A percentile compares a stretch with the other conserved stretches of the same genome.
Evolutionary conservation across 2,113 vertebrate species (phyloP).

Genomic region (Burhinus bistriatus): DNA sequence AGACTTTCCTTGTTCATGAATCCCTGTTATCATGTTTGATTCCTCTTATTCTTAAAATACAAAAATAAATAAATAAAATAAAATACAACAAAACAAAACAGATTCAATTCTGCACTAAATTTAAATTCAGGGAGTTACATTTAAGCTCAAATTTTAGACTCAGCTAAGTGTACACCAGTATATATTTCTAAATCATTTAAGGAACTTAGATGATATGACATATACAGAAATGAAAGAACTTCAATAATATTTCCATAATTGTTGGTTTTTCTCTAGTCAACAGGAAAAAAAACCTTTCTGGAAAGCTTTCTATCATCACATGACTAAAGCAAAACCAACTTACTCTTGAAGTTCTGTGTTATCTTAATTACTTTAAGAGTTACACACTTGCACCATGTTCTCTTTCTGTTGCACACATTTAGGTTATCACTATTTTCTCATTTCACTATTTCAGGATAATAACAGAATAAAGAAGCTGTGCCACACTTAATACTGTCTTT

Average conservation of each 20-base stretch:
- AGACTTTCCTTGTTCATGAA: background rate
- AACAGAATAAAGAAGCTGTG: background rate
- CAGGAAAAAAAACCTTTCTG: background rate
- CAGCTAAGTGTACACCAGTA: rapidly evolving
- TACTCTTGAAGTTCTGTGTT: background rate
- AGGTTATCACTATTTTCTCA: background rate
- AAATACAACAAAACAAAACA: background rate
- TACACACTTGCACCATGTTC: background rate
- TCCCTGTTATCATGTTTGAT: background rate
- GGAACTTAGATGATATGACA: background rate
- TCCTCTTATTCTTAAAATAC: background rate
- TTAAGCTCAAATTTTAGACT: background rate
- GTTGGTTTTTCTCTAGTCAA: background rate
- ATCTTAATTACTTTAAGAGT: background rate
- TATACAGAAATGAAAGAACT: background rate
- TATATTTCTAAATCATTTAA: background rate
- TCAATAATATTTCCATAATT: background rate
- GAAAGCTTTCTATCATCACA: background rate
- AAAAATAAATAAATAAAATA: too few relatives aligned
- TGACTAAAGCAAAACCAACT: background rate
- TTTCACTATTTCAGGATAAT: background rate
- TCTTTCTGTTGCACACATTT: background rate
- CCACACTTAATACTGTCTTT: background rate
- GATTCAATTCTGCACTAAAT: background rate
- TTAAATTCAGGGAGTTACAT: background rate